Evolutionary conservation across 1,140 invertebrate genomes (phyloP).

Genomic region (Helicoverpa zea): DNA sequence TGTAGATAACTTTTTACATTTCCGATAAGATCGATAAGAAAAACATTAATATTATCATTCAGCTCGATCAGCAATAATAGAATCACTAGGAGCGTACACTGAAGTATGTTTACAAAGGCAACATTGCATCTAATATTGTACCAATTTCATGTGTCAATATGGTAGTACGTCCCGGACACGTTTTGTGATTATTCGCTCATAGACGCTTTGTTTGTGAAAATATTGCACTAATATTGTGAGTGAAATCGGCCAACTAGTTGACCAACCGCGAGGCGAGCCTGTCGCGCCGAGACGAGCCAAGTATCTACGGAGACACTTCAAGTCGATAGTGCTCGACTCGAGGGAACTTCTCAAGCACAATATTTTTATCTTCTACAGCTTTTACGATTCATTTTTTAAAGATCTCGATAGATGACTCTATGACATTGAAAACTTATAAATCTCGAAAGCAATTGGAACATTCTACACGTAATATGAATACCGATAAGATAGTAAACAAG

Average conservation of each 20-base stretch:
- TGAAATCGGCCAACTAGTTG: background rate
- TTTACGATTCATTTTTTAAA: constrained; percentile 48
- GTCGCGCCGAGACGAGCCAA: constrained; percentile 37
- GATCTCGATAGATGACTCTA: constrained; percentile 19
- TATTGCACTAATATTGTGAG: constrained; percentile 31
- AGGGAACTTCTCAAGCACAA: constrained; percentile 60
- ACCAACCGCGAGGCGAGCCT: background rate
- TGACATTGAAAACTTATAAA: background rate
- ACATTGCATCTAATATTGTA: constrained; percentile 41
- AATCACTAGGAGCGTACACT: background rate
- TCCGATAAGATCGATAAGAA: too few relatives aligned
- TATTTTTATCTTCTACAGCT: constrained; percentile 55
- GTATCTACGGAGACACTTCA: constrained; percentile 61
- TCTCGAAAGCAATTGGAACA: too few relatives aligned
- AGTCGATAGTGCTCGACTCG: constrained; percentile 64
- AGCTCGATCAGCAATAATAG: background rate
- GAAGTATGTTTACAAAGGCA: constrained; percentile 24
- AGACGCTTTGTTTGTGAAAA: constrained; percentile 25
- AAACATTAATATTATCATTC: constrained; percentile 9
- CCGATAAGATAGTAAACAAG: too few relatives aligned
- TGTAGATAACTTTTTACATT: too few relatives aligned
- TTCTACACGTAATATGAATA: too few relatives aligned
- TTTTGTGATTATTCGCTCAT: constrained; percentile 30
- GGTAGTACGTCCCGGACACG: background rate
- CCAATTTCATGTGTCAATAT: constrained; percentile 8